Percentiles rank a stretch among this genome's conserved stretches.
Evolutionary conservation across 2,113 vertebrate species (phyloP).

Genomic region (Nothoprocta perdicaria): DNA sequence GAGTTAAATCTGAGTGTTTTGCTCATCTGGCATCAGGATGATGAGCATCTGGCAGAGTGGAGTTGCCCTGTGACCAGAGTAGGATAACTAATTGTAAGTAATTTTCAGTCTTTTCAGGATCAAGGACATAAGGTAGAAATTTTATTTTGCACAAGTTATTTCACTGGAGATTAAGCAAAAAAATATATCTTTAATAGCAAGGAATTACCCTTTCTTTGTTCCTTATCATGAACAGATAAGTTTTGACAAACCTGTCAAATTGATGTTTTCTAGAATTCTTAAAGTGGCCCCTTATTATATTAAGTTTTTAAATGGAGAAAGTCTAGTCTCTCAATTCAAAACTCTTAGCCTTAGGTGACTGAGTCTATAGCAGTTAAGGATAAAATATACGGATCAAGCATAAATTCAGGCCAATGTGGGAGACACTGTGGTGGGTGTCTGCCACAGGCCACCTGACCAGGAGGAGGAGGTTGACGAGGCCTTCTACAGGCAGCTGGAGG

Average conservation of each 20-base stretch:
- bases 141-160: not conserved
- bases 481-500: too few species aligned
- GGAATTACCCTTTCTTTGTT: not conserved
- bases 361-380: not conserved
- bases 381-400: not conserved
- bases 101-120: not conserved
- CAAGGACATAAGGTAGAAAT: not conserved
- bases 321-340: not conserved
- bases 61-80: not conserved
- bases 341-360: not conserved
- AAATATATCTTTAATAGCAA: not conserved
- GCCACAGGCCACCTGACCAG: too few species aligned
- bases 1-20: not conserved
- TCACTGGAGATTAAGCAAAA: not conserved
- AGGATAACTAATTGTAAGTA: not conserved
- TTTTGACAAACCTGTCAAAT: not conserved
- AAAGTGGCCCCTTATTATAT: not conserved
- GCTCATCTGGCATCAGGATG: not conserved
- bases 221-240: not conserved
- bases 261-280: not conserved
- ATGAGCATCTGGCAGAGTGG: not conserved
- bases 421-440: too few species aligned
- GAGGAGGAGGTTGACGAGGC: too few species aligned
- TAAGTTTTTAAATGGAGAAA: not conserved
- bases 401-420: too few species aligned